A percentile compares a stretch with the other conserved stretches of the same genome.
These are phyloP conservation scores for Sinocyclocheilus rhinocerous DNA, from an alignment of 2,113 vertebrate species.

Conservation along the genomic window DNA sequence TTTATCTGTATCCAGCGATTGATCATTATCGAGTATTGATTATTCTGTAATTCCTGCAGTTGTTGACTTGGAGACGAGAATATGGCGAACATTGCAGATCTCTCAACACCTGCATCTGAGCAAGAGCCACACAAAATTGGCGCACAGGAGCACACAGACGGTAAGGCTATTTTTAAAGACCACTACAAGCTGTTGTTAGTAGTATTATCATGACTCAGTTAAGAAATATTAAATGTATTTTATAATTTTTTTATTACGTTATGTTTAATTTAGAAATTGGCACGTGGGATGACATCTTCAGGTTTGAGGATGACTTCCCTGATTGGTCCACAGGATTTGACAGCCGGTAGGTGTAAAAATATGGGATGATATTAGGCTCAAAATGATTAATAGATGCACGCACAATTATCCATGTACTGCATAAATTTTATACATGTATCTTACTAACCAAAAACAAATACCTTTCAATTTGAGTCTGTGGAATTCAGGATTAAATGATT, in stretches of 20 bases:
- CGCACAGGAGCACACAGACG: conserved; percentile 53
- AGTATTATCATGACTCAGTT: not conserved
- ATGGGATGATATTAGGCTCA: too few species aligned
- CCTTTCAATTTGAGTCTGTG: too few species aligned
- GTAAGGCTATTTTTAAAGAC: too few species aligned
- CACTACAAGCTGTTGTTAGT: too few species aligned
- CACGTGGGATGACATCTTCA: conserved; percentile 34
- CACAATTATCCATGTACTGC: too few species aligned
- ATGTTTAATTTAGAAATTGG: conserved; percentile 38
- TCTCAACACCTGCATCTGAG: not conserved
- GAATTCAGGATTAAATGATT: too few species aligned
- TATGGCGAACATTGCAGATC: conserved; percentile 29
- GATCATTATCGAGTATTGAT: not conserved
- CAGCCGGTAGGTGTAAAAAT: conserved; percentile 54
- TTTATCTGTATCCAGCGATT: not conserved
- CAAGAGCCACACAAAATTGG: conserved; percentile 21
- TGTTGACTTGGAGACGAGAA: not conserved
- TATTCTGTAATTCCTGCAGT: not conserved
- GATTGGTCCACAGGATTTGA: conserved; percentile 44
- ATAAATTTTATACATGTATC: too few species aligned
- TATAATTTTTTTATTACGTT: not conserved
- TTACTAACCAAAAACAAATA: too few species aligned
- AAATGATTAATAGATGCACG: too few species aligned
- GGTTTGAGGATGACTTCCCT: conserved; percentile 54
- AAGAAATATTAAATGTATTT: not conserved